A percentile compares a stretch with the other conserved stretches of the same genome.
Evolutionary conservation across 2,113 vertebrate species (phyloP).

Genomic region (Odontesthes bonariensis): DNA sequence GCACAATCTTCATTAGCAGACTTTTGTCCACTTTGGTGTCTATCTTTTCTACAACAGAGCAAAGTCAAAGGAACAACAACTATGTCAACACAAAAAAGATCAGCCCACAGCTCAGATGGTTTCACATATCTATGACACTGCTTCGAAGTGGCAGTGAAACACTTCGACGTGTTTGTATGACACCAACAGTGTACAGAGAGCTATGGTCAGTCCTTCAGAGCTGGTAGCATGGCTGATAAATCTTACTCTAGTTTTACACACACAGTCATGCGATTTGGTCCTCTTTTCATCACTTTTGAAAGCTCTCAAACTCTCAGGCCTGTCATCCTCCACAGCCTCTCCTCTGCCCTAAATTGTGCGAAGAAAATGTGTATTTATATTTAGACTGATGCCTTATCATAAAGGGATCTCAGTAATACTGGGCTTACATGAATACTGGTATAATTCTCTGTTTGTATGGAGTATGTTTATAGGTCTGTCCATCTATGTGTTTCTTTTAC

Average conservation of each 20-base stretch:
- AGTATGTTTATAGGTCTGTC: constrained; percentile 57
- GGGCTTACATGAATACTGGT: background rate
- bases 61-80: too few species aligned
- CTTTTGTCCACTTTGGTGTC: too few species aligned
- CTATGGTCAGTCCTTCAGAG: background rate
- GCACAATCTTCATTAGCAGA: too few species aligned
- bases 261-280: background rate
- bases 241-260: background rate
- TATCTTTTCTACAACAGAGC: too few species aligned
- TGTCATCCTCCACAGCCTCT: background rate
- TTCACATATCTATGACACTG: too few species aligned
- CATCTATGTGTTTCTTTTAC: constrained; percentile 55
- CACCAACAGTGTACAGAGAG: too few species aligned
- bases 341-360: background rate
- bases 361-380: background rate
- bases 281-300: constrained; percentile 11
- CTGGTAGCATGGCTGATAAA: background rate
- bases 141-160: too few species aligned
- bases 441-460: constrained; percentile 41
- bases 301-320: background rate
- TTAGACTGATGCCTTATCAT: background rate
- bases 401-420: background rate
- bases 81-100: too few species aligned
- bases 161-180: too few species aligned
- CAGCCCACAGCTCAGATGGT: too few species aligned